Evolutionary conservation across 2,113 vertebrate genomes (phyloP).

Genomic region (Tricholaema leucomelas): DNA sequence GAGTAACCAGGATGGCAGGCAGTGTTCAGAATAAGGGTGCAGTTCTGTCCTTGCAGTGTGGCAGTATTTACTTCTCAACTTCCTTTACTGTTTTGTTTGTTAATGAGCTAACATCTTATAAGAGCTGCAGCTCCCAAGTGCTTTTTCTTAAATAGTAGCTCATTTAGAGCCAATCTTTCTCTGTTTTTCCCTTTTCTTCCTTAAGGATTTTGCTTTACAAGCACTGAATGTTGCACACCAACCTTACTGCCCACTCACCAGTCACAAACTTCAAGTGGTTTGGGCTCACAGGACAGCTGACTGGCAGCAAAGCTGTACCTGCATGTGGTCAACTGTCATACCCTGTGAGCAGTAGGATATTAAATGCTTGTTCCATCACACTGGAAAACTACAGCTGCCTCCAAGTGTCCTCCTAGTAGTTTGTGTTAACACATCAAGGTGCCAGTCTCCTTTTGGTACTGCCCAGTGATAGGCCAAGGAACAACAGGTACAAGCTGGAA

Average conservation of each 20-base stretch:
- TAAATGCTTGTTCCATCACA: not conserved
- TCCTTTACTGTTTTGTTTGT: not conserved
- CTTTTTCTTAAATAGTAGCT: not conserved
- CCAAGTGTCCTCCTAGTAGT: not conserved
- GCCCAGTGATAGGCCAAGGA: no score
- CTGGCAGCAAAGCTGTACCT: not conserved
- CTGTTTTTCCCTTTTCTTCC: not conserved
- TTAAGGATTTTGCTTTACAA: not conserved
- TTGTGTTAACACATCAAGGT: not conserved
- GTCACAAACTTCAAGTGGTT: not conserved
- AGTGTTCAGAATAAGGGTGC: not conserved
- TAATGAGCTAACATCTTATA: not conserved
- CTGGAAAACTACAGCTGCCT: not conserved
- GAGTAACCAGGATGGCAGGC: not conserved
- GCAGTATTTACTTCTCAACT: not conserved
- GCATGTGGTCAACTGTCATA: not conserved
- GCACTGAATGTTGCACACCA: not conserved
- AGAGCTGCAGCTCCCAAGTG: not conserved
- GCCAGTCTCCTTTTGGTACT: no score
- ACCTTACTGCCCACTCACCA: not conserved
- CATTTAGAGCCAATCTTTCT: not conserved
- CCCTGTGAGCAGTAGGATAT: not conserved
- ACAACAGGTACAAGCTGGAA: no score
- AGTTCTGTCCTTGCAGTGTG: not conserved
- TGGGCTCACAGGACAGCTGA: not conserved